Base-by-base conservation (phyloP, 1,140 invertebrate genomes). In the Stegodyphus dumicola region DNA sequence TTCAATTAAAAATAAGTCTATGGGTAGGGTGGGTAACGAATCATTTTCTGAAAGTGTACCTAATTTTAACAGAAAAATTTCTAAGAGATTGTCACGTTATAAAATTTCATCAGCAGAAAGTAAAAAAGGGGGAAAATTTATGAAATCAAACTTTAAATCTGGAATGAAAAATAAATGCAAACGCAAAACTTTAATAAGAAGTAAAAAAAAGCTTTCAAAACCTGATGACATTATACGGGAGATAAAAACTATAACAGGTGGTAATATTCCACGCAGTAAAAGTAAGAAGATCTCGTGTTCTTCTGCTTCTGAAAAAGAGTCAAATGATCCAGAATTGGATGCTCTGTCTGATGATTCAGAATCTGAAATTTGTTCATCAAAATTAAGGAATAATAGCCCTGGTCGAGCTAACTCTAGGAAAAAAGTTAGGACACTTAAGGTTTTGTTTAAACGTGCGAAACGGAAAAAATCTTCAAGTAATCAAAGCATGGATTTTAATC, bases 231-330 rank as follows among this genome's bases (percentile, higher is more conserved):
- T 77, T 51, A 85, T 77, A 49, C 13, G 64, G 6, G 81, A 85
- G 52, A 70, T 85, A 18, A 85, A 85, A 10, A 77, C 74, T 60
- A 77, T 76, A 17, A 85, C 65, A 17, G 53, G 65, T 67, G 73
- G 52, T 15, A 83, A 54, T 48, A 5, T 73, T 7, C 7, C 13
- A 60, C 9, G 56, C 2, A 5, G 9, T 60, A 60, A 15, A 15
- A 60, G 15, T 60, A 60, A 60, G 15, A 33, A 33, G 33, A 33
- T 33, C 33, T 17, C 9, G n/a, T 15, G 2, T 2, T 17, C 56
- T 10, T 60, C 56, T 60, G 15, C 9, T 10, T 60, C 15, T 60
- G 56, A 60, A 5, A 60, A 60, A 60, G 56, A 56, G 54, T 7
- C 54, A 56, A 7, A 60, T 9, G 56, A 60, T 10, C 56, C 17